Conservation (phyloP, 2,888 invertebrate species). For the Vesta saturnalis region DNA sequence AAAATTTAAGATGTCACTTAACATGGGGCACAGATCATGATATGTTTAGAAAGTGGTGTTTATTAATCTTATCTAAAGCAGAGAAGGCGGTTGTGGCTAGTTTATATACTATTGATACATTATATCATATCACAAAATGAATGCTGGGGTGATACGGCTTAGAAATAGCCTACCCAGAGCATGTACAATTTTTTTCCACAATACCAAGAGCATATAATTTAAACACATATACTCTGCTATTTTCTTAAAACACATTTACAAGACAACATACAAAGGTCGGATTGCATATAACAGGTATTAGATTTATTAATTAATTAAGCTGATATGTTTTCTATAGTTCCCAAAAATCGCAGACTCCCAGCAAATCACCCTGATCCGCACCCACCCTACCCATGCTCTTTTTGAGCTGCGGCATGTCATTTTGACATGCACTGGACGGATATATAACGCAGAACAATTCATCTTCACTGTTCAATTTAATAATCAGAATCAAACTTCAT, state of each 20-base stretch:
- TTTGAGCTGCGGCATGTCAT: slow-evolving; percentile 60
- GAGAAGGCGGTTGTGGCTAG: slow-evolving; percentile 67
- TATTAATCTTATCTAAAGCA: slow-evolving; percentile 69
- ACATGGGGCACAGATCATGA: slow-evolving; percentile 83
- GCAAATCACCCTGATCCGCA: slow-evolving; percentile 61
- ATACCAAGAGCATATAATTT: slow-evolving; percentile 56
- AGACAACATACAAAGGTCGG: slow-evolving; percentile 63
- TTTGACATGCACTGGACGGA: slow-evolving; percentile 63
- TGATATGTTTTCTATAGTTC: slow-evolving; percentile 80
- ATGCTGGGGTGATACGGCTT: slow-evolving; percentile 40
- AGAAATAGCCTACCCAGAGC: slow-evolving; percentile 25
- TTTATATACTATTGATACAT: slow-evolving; percentile 53
- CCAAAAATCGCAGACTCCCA: slow-evolving; percentile 63
- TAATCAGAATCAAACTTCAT: not conserved
- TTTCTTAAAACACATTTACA: slow-evolving; percentile 60
- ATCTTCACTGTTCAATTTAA: slow-evolving; percentile 35
- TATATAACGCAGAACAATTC: slow-evolving; percentile 60
- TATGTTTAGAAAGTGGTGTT: slow-evolving; percentile 82
- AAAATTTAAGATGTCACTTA: slow-evolving; percentile 68
- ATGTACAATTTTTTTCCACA: slow-evolving; percentile 50
- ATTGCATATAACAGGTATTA: slow-evolving; percentile 65
- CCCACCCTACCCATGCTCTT: slow-evolving; percentile 61
- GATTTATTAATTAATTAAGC: slow-evolving; percentile 69
- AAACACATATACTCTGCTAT: slow-evolving; percentile 57
- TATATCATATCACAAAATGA: slow-evolving; percentile 59